Evolutionary conservation across 2,888 invertebrate genomes (phyloP).

Genomic region (Lycocerus yunnanus): DNA sequence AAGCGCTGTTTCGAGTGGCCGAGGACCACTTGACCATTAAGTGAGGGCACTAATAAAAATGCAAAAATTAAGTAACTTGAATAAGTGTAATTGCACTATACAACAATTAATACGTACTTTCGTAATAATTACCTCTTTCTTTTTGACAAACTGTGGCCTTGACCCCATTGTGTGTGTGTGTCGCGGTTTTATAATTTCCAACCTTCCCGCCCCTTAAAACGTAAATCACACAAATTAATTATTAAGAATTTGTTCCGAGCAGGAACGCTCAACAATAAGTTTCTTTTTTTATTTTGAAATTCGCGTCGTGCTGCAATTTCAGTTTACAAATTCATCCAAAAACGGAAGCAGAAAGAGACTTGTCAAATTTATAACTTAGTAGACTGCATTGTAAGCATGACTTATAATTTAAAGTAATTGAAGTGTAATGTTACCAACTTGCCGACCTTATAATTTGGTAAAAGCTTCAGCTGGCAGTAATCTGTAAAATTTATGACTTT

Average conservation of each 20-base stretch:
- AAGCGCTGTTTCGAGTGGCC: neutral
- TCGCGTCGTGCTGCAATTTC: neutral
- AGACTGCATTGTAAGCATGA: slow-evolving; percentile 19
- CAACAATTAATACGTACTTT: neutral
- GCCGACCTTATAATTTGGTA: slow-evolving; percentile 25
- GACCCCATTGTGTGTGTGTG: neutral
- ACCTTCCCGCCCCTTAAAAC: neutral
- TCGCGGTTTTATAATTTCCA: neutral
- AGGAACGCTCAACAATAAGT: neutral
- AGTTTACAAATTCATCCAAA: neutral
- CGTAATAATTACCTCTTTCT: neutral
- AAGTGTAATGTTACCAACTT: slow-evolving; percentile 16
- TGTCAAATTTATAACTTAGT: slow-evolving; percentile 21
- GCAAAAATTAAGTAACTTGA: neutral
- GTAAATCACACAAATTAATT: neutral
- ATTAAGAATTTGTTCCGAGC: neutral
- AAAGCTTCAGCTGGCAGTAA: slow-evolving; percentile 22
- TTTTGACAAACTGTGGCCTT: neutral
- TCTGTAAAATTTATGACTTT: slow-evolving; percentile 21
- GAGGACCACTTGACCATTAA: neutral
- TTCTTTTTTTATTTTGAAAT: neutral
- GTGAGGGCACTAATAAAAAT: neutral
- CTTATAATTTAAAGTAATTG: slow-evolving; percentile 32
- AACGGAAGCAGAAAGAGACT: neutral
- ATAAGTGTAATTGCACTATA: neutral